A percentile compares a stretch with the other conserved stretches of the same genome.
These are phyloP conservation scores for Dryobota labecula DNA, from an alignment of 2,888 invertebrate genomes.

Conservation along the genomic window DNA sequence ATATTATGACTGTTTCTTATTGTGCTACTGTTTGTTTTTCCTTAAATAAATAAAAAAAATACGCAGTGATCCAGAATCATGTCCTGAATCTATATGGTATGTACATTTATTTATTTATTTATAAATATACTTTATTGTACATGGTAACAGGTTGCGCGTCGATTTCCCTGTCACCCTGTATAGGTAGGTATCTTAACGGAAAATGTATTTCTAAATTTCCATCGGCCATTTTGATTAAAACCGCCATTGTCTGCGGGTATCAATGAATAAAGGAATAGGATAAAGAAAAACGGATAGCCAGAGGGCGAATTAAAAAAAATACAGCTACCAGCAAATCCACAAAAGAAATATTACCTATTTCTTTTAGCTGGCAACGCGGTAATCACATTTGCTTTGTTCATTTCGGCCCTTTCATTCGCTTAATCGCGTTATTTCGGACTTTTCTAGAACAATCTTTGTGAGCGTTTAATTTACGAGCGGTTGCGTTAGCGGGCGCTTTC, in stretches of 20 bases:
- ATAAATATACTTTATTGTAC: no score
- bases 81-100: no score
- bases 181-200: slow-evolving; percentile 28
- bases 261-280: slow-evolving; percentile 69
- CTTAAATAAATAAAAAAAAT: no score
- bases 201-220: slow-evolving; percentile 60
- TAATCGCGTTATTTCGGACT: slow-evolving; percentile 89
- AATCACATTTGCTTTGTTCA: slow-evolving; percentile 90
- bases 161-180: no score
- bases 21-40: no score
- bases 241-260: slow-evolving; percentile 67
- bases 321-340: slow-evolving; percentile 73
- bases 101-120: no score
- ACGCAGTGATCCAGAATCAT: no score
- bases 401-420: slow-evolving; percentile 89
- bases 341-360: slow-evolving; percentile 89
- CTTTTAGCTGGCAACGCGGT: slow-evolving; percentile 86
- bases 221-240: slow-evolving; percentile 66
- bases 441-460: slow-evolving; percentile 79
- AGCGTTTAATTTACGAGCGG: slow-evolving; percentile 64
- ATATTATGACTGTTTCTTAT: no score
- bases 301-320: slow-evolving; percentile 71
- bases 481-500: slow-evolving; percentile 62
- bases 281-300: slow-evolving; percentile 69
- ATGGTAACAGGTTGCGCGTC: no score